Evolutionary conservation across 1,140 invertebrate species (phyloP), one percentile per base, ranked within the genome.

Genomic region (Globodera ellingtonae): DNA sequence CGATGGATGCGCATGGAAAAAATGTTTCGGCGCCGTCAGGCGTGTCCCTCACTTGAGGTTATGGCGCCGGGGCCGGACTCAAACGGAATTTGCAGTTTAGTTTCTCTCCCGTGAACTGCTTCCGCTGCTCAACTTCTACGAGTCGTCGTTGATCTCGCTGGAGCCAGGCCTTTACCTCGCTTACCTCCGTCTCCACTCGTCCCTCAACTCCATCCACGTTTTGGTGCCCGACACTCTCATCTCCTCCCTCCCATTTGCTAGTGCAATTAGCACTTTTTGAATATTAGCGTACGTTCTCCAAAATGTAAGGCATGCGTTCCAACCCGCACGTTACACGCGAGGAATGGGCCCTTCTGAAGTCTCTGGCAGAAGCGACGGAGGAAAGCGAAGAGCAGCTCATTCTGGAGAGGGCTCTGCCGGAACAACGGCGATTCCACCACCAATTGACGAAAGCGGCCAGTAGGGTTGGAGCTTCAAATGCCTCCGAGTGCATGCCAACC

Each of bases 151-250:
- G 80, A 93, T 94, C 67, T 93, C 93, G 81, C 89, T 98, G 24
- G 91, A 92, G 0, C 93, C 93, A 72, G 96, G 97, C 0, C 91
- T 98, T 7, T 98, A 98, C 90, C 91, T 98, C 79, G 94, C 95
- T 44, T 98, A 97, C 90, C 91, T 98, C 62, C 97, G 98, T 89
- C 93, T 98, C 91, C 94, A 96, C 86, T 96, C 94, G 85, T 96
- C 95, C 7, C 94, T 98, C 72, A 96, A 98, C 90, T 92, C 94
- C 5, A 94, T 98, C 59, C 93, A 95, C 86, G 93, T 98, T n/a
- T 92, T 98, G 4, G 95, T 97, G 24, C 94, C 95, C 0, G 92
- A 94, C 48, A 94, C 94, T 87, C 93, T 94, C 0, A 96, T 96
- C 13, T 98, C 97, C 90, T 93, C 97, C 80, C 91, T 97, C 82